Percentiles rank a stretch among this genome's conserved stretches.
phyloP scores from a whole-genome alignment of 2,888 invertebrate species.

The Pyrgus malvae region DNA sequence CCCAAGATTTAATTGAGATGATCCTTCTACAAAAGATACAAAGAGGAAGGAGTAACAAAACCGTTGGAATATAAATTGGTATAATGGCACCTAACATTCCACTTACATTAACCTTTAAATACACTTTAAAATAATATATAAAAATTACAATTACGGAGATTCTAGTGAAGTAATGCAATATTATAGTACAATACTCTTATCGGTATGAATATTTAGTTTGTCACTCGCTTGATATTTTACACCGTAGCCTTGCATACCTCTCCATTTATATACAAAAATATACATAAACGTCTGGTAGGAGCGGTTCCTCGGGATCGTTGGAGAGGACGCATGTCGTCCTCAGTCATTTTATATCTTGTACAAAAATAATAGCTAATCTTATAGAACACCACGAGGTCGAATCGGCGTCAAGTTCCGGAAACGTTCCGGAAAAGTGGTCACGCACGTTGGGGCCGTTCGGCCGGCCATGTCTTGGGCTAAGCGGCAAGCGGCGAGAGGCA shows the following conservation, averaged over 20 bases:
- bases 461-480: too few relatives aligned
- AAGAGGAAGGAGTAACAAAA: constrained; percentile 51
- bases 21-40: constrained; percentile 35
- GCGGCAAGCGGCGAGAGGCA: too few relatives aligned
- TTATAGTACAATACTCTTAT: constrained; percentile 54
- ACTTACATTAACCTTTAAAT: constrained; percentile 67
- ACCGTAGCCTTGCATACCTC: constrained; percentile 64
- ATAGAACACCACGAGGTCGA: constrained; percentile 43
- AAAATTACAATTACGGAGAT: constrained; percentile 77
- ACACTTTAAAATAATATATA: constrained; percentile 72
- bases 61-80: constrained; percentile 69
- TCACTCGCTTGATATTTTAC: constrained; percentile 67
- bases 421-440: too few relatives aligned
- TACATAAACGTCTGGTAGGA: constrained; percentile 69
- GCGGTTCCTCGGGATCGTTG: constrained; percentile 40
- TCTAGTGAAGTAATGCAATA: constrained; percentile 68
- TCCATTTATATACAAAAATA: constrained; percentile 79
- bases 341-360: constrained; percentile 47
- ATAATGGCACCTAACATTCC: constrained; percentile 78
- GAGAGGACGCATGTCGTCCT: constrained; percentile 28
- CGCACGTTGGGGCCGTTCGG: too few relatives aligned
- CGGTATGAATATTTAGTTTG: constrained; percentile 53
- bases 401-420: background rate
- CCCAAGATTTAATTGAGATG: constrained; percentile 53
- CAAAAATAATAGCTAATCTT: constrained; percentile 65